Base-by-base conservation (phyloP, 2,888 invertebrate species). In the Phalangium opilio region DNA sequence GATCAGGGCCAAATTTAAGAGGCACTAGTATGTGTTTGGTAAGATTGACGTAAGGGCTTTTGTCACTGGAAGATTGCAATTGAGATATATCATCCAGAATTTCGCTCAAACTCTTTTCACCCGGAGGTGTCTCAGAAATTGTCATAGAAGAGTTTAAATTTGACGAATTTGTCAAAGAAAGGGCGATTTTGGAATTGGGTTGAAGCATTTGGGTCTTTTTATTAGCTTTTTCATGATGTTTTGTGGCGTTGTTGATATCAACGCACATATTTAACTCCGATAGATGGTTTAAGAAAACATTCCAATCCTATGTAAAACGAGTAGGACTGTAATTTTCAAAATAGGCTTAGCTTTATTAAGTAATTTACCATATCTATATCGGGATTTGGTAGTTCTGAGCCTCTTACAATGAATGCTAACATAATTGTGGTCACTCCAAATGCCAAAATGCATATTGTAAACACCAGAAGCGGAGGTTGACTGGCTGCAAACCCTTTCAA, bases 381-480 rank as follows among this genome's bases (percentile, higher is more conserved):
- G 39, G 65, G 64, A 53, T 67, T 63, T 18, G 56, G 55, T 3
- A 66, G 50, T 18, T 64, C 64, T 38, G 58, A 59, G 12, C 58
- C 57, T 47, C 63, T 62, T 36, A 67, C 60, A 46, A 63, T 58
- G 50, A 64, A 64, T 3, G 65, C 64, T 42, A 67, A 57, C 5
- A 62, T 58, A 32, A 66, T 55, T 14, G 65, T 58, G 15, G 62
- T 61, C 14, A 64, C 55, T 33, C 65, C 66, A 59, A 66, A 66
- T 8, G 61, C 55, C 12, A 63, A 62, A 3, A 67, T 59, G 50
- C 65, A 64, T 3, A 63, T 50, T 58, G 65, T 64, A 54, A 67
- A 67, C 32, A 67, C 57, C 5, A 67, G 61, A n/a, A 66, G 52
- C 3, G 67, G 67, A 1, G 67, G 66, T 4, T 63, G 59, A 41